Evolutionary conservation across 2,797 vertebrate genomes (phyloP).

Genomic region (Microtus agrestis): DNA sequence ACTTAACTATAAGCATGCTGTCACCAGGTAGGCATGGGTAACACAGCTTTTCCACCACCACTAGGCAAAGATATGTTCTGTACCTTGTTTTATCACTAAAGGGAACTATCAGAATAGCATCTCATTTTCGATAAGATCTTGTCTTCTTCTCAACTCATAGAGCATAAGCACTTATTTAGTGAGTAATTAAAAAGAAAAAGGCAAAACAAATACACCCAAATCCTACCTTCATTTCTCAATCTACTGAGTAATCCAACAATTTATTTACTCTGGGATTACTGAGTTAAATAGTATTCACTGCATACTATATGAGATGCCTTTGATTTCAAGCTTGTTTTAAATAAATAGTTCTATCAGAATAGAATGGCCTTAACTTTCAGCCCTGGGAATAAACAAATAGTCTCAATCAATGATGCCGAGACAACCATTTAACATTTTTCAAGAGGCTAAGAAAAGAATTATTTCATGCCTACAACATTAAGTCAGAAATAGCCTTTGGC

Average conservation of each 20-base stretch:
- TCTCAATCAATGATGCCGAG: constrained; percentile 81
- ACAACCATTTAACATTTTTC: constrained; percentile 83
- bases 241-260: constrained; percentile 73
- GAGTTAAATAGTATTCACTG: constrained; percentile 77
- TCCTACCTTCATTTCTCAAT: constrained; percentile 80
- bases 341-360: constrained; percentile 83
- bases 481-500: constrained; percentile 84
- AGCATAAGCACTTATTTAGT: constrained; percentile 63
- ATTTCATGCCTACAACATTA: constrained; percentile 81
- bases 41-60: background rate
- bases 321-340: constrained; percentile 82
- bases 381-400: constrained; percentile 83
- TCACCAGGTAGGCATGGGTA: background rate
- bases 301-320: constrained; percentile 76
- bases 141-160: constrained; percentile 61
- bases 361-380: constrained; percentile 81
- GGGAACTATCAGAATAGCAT: background rate
- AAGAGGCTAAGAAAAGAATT: constrained; percentile 83
- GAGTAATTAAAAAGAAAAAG: constrained; percentile 79
- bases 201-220: constrained; percentile 73
- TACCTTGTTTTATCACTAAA: background rate
- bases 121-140: constrained; percentile 53
- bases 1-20: background rate
- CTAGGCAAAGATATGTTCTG: background rate
- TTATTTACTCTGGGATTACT: constrained; percentile 81